phyloP scores from a whole-genome alignment of 2,797 vertebrate species.

The Cirrhinus molitorella region DNA sequence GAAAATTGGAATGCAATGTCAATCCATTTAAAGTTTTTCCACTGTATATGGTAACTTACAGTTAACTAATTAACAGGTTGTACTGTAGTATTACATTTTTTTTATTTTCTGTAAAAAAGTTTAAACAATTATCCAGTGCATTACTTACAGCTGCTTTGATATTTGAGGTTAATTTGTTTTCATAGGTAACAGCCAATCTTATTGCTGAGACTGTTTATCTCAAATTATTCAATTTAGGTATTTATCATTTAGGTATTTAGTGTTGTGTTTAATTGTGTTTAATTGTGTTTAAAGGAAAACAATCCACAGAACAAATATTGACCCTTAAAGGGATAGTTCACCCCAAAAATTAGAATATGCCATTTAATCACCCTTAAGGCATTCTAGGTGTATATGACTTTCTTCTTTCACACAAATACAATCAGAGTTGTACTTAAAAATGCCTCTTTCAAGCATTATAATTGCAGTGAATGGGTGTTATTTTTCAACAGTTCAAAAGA shows the following conservation, averaged over 20 bases:
- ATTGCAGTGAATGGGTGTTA: too few relatives aligned
- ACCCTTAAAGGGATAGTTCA: neutral
- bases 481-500: too few relatives aligned
- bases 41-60: neutral
- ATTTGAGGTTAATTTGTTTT: neutral
- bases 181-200: neutral
- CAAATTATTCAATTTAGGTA: neutral
- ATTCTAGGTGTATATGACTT: too few relatives aligned
- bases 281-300: too few relatives aligned
- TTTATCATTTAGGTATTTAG: neutral
- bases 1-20: neutral
- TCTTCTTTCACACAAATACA: too few relatives aligned
- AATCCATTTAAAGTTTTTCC: neutral
- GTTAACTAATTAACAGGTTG: neutral
- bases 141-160: neutral
- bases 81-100: neutral
- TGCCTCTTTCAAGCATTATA: too few relatives aligned
- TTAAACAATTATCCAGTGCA: neutral
- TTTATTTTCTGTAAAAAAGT: neutral
- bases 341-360: too few relatives aligned
- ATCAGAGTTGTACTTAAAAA: too few relatives aligned
- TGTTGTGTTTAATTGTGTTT: neutral
- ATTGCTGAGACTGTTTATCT: neutral
- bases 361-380: too few relatives aligned
- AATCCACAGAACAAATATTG: neutral